A percentile compares a stretch with the other conserved stretches of the same genome.
These are phyloP conservation scores for Mesocentrotus franciscanus DNA, from an alignment of 53 echinoderm and acorn worm species.

Conservation along the genomic window DNA sequence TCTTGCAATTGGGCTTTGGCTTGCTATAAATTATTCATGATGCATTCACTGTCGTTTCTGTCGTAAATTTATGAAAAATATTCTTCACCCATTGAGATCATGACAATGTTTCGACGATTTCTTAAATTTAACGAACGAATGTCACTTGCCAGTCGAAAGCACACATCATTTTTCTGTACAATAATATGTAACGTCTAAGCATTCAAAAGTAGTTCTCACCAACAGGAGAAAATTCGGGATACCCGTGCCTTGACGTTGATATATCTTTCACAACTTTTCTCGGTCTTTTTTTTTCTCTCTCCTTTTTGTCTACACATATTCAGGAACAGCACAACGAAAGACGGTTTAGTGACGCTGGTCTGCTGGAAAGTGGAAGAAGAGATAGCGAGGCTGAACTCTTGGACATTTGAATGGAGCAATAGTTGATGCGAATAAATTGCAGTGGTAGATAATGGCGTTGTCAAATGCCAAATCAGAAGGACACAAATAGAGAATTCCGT, in stretches of 20 bases:
- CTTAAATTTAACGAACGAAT: no score
- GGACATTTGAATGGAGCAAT: conserved; percentile 58
- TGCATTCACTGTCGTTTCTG: no score
- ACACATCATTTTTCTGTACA: no score
- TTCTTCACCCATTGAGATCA: no score
- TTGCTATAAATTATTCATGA: no score
- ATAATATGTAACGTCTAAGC: no score
- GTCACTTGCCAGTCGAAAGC: no score
- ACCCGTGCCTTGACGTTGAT: background rate
- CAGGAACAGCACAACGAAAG: conserved; percentile 71
- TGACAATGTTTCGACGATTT: no score
- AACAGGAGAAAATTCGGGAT: no score
- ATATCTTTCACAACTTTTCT: background rate
- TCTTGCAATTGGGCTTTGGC: no score
- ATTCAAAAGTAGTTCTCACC: no score
- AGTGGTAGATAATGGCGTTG: background rate
- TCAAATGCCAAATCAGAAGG: background rate
- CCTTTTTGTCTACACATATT: background rate
- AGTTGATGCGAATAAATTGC: background rate
- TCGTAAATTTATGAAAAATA: no score
- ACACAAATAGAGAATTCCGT: background rate
- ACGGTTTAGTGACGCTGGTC: conserved; percentile 78
- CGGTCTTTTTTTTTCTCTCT: background rate
- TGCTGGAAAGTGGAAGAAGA: conserved; percentile 79
- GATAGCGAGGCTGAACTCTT: conserved; percentile 91